Percentiles rank a stretch among this genome's conserved stretches.
phyloP scores from a whole-genome alignment of 2,888 invertebrate genomes.

The Amorpha juglandis region DNA sequence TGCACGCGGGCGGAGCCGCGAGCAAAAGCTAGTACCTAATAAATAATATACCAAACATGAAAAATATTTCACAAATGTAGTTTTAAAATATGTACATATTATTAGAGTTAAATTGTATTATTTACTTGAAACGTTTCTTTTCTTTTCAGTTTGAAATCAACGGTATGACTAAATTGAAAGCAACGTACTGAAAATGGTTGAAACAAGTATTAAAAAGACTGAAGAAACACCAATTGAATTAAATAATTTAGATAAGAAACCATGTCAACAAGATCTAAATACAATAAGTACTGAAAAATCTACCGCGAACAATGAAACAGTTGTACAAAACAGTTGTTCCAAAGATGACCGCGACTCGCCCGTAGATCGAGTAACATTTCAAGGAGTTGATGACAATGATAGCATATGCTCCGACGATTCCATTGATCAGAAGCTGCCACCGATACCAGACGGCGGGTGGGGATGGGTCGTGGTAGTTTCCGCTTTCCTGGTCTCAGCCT shows the following conservation, averaged over 20 bases:
- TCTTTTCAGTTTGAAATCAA: neutral
- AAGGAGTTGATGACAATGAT: slow-evolving; percentile 75
- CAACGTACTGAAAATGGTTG: slow-evolving; percentile 38
- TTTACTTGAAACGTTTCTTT: slow-evolving; percentile 10
- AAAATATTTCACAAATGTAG: no score
- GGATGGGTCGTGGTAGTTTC: slow-evolving; percentile 95
- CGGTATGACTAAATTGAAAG: slow-evolving; percentile 4
- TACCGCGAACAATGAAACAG: slow-evolving; percentile 51
- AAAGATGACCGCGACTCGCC: slow-evolving; percentile 58
- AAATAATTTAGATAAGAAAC: slow-evolving; percentile 33
- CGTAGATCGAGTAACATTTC: slow-evolving; percentile 72
- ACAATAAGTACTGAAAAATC: slow-evolving; percentile 71
- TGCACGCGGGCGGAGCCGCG: no score
- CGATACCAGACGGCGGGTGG: slow-evolving; percentile 93
- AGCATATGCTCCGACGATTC: slow-evolving; percentile 73
- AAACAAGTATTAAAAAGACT: slow-evolving; percentile 35
- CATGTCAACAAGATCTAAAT: slow-evolving; percentile 55
- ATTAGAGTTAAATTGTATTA: neutral
- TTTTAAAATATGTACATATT: no score
- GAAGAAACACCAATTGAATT: slow-evolving; percentile 36
- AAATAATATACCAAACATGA: no score
- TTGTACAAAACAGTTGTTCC: slow-evolving; percentile 54
- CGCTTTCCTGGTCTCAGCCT: slow-evolving; percentile 92
- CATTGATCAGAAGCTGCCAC: slow-evolving; percentile 73
- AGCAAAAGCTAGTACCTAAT: no score